A percentile compares a stretch with the other conserved stretches of the same genome.
Evolutionary conservation across 1,140 invertebrate species (phyloP).

Genomic region (Babylonia areolata): DNA sequence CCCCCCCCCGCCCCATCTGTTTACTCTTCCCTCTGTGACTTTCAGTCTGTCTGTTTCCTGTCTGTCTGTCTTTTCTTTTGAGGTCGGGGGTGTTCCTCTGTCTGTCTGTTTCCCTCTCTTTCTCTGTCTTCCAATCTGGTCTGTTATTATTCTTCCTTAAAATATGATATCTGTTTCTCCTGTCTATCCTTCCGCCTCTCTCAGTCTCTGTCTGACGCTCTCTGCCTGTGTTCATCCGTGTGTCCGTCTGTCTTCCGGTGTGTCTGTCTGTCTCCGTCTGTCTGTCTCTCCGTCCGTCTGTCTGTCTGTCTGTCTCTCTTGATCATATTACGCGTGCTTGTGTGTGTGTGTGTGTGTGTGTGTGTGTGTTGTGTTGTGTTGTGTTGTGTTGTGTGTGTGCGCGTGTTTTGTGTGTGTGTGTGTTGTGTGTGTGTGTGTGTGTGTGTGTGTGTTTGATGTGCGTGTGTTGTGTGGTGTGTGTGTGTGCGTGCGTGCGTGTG

Average conservation of each 20-base stretch:
- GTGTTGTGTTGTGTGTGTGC: too few species aligned
- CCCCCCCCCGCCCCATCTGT: not conserved
- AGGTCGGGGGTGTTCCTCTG: not conserved
- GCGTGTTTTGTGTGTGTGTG: too few species aligned
- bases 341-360: too few species aligned
- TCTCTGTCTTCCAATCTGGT: not conserved
- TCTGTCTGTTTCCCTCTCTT: not conserved
- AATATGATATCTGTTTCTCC: too few species aligned
- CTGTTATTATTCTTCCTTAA: not conserved
- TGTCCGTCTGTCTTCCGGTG: not conserved
- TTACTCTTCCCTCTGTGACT: not conserved
- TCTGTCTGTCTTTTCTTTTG: conserved; percentile 12
- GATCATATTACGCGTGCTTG: too few species aligned
- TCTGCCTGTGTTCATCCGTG: not conserved
- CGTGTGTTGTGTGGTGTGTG: not conserved
- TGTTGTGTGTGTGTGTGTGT: too few species aligned
- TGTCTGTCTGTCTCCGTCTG: not conserved
- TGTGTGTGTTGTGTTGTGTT: too few species aligned
- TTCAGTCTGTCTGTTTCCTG: too few species aligned
- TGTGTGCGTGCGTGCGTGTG: not conserved
- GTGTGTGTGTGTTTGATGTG: not conserved
- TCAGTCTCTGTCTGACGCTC: not conserved
- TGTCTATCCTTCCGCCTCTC: not conserved
- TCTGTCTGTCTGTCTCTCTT: not conserved
- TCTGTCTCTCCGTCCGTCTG: not conserved